A percentile compares a stretch with the other conserved stretches of the same genome.
Conservation (phyloP, 1,140 invertebrate genomes). For the Aphaenogaster ashmeadi region DNA sequence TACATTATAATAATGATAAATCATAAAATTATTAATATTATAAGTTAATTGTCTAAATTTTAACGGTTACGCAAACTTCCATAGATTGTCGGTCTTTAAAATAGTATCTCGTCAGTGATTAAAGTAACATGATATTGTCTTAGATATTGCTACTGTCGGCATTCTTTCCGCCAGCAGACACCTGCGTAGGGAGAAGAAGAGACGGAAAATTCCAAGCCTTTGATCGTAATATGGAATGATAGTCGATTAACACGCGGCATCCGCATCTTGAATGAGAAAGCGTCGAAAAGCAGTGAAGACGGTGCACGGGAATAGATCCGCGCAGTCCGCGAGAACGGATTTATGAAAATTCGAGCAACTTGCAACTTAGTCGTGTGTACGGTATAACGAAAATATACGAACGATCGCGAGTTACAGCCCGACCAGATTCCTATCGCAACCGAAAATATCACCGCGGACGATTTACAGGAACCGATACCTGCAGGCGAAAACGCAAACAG, state of each 20-base stretch:
- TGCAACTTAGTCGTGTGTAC: background rate
- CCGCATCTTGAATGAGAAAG: background rate
- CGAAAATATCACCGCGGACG: slow-evolving; percentile 57
- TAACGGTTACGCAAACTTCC: too few relatives aligned
- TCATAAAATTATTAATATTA: too few relatives aligned
- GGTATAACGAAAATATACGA: slow-evolving; percentile 38
- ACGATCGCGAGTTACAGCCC: slow-evolving; percentile 11
- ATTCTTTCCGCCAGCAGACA: background rate
- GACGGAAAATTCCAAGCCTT: background rate
- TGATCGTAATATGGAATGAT: background rate
- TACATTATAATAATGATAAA: too few relatives aligned
- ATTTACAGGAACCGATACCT: slow-evolving; percentile 48
- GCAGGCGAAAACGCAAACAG: slow-evolving; percentile 53
- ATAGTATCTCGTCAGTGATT: too few relatives aligned
- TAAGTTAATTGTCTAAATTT: too few relatives aligned
- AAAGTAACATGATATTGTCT: background rate
- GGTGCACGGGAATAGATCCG: slow-evolving; percentile 1
- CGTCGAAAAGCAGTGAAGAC: background rate
- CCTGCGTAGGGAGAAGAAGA: background rate
- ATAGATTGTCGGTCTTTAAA: too few relatives aligned
- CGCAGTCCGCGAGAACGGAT: background rate
- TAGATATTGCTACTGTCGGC: background rate
- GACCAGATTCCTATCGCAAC: slow-evolving; percentile 30
- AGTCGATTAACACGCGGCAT: background rate
- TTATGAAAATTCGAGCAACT: slow-evolving; percentile 59